Evolutionary conservation across 2,113 vertebrate genomes (phyloP), one percentile per base, ranked within the genome.

Genomic region (Petroica traversi): DNA sequence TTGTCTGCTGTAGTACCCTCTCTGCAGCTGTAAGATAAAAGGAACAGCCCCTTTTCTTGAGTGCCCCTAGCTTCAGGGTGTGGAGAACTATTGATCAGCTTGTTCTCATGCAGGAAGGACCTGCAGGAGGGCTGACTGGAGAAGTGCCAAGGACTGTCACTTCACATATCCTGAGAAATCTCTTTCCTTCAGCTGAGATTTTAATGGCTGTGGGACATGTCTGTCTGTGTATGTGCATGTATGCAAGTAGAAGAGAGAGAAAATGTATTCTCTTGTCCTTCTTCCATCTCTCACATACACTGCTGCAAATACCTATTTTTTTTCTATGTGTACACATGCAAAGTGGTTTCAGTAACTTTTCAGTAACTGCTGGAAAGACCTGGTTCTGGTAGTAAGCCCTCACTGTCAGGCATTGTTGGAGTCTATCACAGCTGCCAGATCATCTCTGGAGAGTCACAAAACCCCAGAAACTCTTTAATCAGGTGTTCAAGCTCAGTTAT

Each of bases 101-200:
- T 83, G 52, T 75, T 84, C 78, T 84, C 79, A 84, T 59, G 94
- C 72, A 94, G 72, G 78, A 74, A 61, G 31, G 64, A 88, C 31
- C 81, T 80, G 78, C 81, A 71, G 88, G 79, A 95, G 75, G 58
- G 67, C 72, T 52, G 72, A 43, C 85, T 96, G 96, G 94, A 96
- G 59, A 71, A 71, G 48, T 84, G 93, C 90, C 94, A 96, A 52
- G 57, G 46, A 46, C 59, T 88, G 93, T 52, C 92, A 84, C 79
- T 90, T 95, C 88, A 85, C 54, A 38, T 18, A 36, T 41, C 64
- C 68, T 55, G 31, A 94, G 85, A 90, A 90, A 85, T 45, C 71
- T 71, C 28, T 45, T 52, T 25, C 18, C 38, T 88, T 81, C 0
- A 0, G 36, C 63, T 34, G 59, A 59, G 59, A 71, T 83, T 92